These are phyloP conservation scores for Austrofundulus limnaeus DNA, from an alignment of 2,113 vertebrate genomes.

Conservation along the genomic window DNA sequence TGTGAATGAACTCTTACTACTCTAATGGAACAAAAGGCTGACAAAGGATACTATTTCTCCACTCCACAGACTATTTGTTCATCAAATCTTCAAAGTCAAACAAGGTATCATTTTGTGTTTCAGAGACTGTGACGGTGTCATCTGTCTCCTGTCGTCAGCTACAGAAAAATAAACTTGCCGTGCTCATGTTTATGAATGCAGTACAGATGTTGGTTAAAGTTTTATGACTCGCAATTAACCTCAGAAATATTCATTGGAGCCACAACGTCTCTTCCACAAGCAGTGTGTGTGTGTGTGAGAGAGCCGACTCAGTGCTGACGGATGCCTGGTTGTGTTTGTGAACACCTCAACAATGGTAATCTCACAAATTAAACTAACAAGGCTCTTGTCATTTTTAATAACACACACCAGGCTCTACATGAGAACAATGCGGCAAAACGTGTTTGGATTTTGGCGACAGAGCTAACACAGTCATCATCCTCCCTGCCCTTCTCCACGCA, in stretches of 20 bases:
- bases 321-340: conserved; percentile 36
- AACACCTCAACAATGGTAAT: conserved; percentile 28
- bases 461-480: conserved; percentile 38
- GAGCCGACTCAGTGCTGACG: conserved; percentile 3
- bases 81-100: conserved; percentile 59
- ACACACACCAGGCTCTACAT: conserved; percentile 32
- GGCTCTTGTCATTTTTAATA: conserved; percentile 65
- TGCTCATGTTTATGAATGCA: conserved; percentile 39
- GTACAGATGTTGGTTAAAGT: conserved; percentile 66
- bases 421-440: conserved; percentile 16
- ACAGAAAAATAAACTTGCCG: conserved; percentile 35
- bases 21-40: conserved; percentile 37
- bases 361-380: conserved; percentile 56
- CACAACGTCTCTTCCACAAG: background rate
- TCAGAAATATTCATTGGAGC: conserved; percentile 36
- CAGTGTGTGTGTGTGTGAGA: background rate
- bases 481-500: conserved; percentile 22
- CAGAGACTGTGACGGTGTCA: conserved; percentile 49
- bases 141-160: conserved; percentile 52
- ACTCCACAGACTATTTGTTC: conserved; percentile 9
- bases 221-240: conserved; percentile 57
- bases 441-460: conserved; percentile 30
- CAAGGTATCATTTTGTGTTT: conserved; percentile 34
- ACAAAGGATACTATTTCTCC: conserved; percentile 2
- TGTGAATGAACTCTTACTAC: conserved; percentile 9